Base-by-base conservation (phyloP, 2,888 invertebrate species). In the Zygaena filipendulae region DNA sequence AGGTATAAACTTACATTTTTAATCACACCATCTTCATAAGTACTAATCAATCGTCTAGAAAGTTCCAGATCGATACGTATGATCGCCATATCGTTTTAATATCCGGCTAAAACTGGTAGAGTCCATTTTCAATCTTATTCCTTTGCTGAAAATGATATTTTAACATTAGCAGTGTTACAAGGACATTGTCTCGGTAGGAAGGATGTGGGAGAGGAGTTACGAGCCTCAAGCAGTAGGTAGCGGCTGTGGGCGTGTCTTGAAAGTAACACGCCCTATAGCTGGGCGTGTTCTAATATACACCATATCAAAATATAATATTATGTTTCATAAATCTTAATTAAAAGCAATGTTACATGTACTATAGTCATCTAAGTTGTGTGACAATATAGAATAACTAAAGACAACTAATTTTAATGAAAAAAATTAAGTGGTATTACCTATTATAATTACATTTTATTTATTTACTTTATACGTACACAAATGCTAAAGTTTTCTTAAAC, bases 11-110 rank as follows among this genome's bases (percentile, higher is more conserved):
- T n/a, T n/a, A n/a, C n/a, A n/a, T n/a, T n/a, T n/a, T n/a, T n/a
- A n/a, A n/a, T n/a, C n/a, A n/a, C 30, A 36, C 33, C 29, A 36
- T 40, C 43, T 39, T 38, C 32, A 34, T 41, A 50, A 50, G 54
- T 57, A 59, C 58, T 48, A 63, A 75, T 71, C 74, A 77, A 72
- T 74, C 60, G 77, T 77, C 77, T 77, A 70, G 64, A 74, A 77
- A 77, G 67, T 77, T 79, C 22, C 36, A 52, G 62, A 74, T 79
- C 77, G 53, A 77, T 77, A 77, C 52, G 39, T n/a, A 50, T 52
- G 52, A 64, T 70, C 59, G 53, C 60, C 59, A 62, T 54, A 53
- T 54, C 49, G 46, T 45, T 35, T 39, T 46, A 45, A 41, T 40
- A 66, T 35, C 36, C 61, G 43, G 38, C 59, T 39, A 38, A 49